phyloP scores from a whole-genome alignment of 2,888 invertebrate genomes.

The Caenorhabditis plicata region DNA sequence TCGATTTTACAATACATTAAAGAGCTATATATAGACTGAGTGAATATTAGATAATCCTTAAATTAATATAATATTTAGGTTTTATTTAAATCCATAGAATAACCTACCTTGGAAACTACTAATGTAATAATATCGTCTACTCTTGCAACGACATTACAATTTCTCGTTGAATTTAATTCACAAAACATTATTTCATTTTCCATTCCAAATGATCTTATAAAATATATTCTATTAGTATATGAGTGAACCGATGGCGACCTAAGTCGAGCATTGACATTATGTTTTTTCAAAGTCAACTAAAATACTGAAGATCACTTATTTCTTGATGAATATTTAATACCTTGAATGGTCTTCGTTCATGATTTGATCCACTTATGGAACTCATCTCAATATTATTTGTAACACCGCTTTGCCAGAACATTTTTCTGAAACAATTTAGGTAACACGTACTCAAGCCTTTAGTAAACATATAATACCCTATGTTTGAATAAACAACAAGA shows the following conservation, averaged over 20 bases:
- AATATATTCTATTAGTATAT: neutral
- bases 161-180: neutral
- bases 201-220: neutral
- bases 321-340: neutral
- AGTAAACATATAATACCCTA: neutral
- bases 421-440: constrained; percentile 2
- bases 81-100: no score
- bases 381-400: neutral
- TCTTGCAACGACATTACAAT: neutral
- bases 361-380: constrained; percentile 4
- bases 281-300: neutral
- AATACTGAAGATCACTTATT: neutral
- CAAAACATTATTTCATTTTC: constrained; percentile 1
- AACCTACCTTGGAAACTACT: no score
- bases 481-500: neutral
- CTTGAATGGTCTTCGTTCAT: constrained; percentile 1
- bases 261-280: neutral
- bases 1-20: neutral
- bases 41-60: no score
- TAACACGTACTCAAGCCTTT: neutral
- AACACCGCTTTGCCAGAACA: constrained; percentile 7
- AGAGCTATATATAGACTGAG: neutral
- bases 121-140: neutral
- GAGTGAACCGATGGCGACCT: neutral
- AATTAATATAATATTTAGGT: no score